These are phyloP conservation scores for Bradynema listronoti DNA, from an alignment of 1,140 invertebrate genomes.

Conservation along the genomic window DNA sequence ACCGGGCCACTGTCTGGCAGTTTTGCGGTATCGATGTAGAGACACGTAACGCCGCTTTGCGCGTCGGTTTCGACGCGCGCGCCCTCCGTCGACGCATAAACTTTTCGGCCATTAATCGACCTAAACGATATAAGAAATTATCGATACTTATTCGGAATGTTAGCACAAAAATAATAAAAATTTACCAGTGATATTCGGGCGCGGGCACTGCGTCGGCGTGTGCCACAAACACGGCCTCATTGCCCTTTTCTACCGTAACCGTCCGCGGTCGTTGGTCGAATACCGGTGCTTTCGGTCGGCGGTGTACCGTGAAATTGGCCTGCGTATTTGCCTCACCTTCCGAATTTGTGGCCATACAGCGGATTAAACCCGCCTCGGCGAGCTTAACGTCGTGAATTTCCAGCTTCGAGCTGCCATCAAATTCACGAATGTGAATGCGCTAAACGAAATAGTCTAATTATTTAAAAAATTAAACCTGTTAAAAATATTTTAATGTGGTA, in stretches of 20 bases:
- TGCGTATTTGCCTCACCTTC: conserved; percentile 41
- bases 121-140: conserved; percentile 7
- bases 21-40: conserved; percentile 45
- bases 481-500: not conserved
- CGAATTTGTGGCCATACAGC: conserved; percentile 42
- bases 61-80: conserved; percentile 42
- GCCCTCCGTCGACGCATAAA: conserved; percentile 35
- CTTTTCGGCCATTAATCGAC: conserved; percentile 27
- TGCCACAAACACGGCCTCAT: conserved; percentile 47
- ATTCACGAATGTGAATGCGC: conserved; percentile 48
- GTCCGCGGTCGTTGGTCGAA: conserved; percentile 41
- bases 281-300: conserved; percentile 33
- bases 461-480: not conserved
- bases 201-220: conserved; percentile 43
- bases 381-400: conserved; percentile 45
- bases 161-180: conserved; percentile 17
- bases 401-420: conserved; percentile 52
- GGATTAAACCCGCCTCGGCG: conserved; percentile 40
- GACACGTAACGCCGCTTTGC: conserved; percentile 22
- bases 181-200: conserved; percentile 46
- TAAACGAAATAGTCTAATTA: conserved; percentile 14
- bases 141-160: conserved; percentile 6
- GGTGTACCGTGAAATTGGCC: conserved; percentile 41
- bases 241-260: conserved; percentile 41
- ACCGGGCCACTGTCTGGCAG: conserved; percentile 38